Percentiles rank a stretch among this genome's conserved stretches.
These are phyloP conservation scores for Margaritifera margaritifera DNA, from an alignment of 2,888 invertebrate genomes.

Conservation along the genomic window DNA sequence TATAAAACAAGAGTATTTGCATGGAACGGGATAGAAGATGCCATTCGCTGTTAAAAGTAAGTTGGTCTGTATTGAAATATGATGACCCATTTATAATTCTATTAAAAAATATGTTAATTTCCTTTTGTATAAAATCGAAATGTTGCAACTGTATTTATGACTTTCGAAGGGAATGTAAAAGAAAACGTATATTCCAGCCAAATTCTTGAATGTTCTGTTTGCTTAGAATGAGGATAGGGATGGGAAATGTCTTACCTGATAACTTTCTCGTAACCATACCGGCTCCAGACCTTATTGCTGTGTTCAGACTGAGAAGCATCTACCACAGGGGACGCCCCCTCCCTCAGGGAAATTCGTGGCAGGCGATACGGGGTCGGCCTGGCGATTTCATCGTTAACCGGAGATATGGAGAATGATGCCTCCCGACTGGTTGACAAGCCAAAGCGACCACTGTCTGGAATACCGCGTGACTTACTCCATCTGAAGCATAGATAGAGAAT, in stretches of 20 bases:
- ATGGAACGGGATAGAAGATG: too few species aligned
- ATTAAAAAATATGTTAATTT: too few species aligned
- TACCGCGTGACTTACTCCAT: slow-evolving; percentile 46
- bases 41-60: too few species aligned
- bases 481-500: slow-evolving; percentile 20
- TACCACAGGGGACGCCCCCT: slow-evolving; percentile 26
- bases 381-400: slow-evolving; percentile 33
- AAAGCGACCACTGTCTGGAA: slow-evolving; percentile 21
- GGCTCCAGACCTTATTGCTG: slow-evolving; percentile 48
- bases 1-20: too few species aligned
- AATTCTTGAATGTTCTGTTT: too few species aligned
- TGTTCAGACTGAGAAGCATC: slow-evolving; percentile 5
- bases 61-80: too few species aligned
- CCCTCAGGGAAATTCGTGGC: slow-evolving; percentile 46
- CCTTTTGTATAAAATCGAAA: too few species aligned
- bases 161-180: too few species aligned
- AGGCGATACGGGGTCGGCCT: slow-evolving; percentile 47
- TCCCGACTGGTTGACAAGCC: slow-evolving; percentile 30
- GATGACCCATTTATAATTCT: too few species aligned
- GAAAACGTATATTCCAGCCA: too few species aligned
- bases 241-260: slow-evolving; percentile 32
- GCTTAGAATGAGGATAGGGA: too few species aligned
- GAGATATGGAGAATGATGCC: slow-evolving; percentile 28
- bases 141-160: too few species aligned
- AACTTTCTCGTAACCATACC: slow-evolving; percentile 53